Base-by-base conservation (phyloP, 1,140 invertebrate species). In the Drosophila pseudoananassae region DNA sequence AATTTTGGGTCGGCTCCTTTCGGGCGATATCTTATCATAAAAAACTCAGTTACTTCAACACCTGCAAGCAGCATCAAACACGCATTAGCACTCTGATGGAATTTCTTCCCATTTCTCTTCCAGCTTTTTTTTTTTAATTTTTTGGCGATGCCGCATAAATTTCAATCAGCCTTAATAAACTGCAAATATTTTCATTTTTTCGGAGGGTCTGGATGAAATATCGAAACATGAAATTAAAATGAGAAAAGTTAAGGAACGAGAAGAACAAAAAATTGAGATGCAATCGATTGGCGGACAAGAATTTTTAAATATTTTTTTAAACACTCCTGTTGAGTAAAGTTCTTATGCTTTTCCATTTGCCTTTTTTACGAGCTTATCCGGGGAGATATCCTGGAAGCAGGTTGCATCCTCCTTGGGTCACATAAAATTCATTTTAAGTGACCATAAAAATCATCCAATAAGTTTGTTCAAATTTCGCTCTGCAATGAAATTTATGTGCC, bases 1-100 rank as follows among this genome's bases (percentile, higher is more conserved):
- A 65, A 43, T 69, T 66, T 55, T 7, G 59, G 47, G 14, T 14
- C 14, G 23, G 29, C 15, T 9, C 17, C 33, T 29, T 71, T 58
- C 51, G 81, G 81, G 81, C 68, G 82, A 69, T 84, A 87, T 84
- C 81, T 84, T 84, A 84, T 84, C 81, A 81, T 84, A 84, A 84
- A 73, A 83, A 84, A 87, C 79, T 82, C 82, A 77, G 77, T 84
- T 81, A 73, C 82, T 74, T 77, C 77, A 81, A 84, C 81, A 84
- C 81, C 81, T 84, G 81, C 81, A 38, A 81, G 78, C 60, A 43
- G 72, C 80, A 74, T 81, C 77, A 84, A 84, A 80, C 82, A 84
- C 71, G 81, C 75, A 83, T 83, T 83, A 78, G 79, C 79, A 83
- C 79, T 83, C 70, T 74, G 78, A 51, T 76, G 72, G 59, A 81